phyloP scores from a whole-genome alignment of 2,797 vertebrate genomes.

The Arnoldichthys spilopterus region DNA sequence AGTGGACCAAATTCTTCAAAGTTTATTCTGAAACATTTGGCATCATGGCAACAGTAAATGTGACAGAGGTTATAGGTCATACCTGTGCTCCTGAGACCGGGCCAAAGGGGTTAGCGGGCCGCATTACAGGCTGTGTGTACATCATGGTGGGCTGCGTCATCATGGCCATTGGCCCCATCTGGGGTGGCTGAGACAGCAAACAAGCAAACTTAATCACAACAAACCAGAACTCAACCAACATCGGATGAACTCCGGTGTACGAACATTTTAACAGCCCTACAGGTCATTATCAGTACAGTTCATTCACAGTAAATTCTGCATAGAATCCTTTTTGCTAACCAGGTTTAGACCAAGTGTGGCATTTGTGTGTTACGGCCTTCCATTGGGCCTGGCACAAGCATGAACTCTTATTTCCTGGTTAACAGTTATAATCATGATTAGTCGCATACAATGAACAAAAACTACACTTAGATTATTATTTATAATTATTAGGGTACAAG shows the following conservation, averaged over 20 bases:
- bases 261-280: no score
- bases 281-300: no score
- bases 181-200: slow-evolving; percentile 77
- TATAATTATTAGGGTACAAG: no score
- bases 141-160: slow-evolving; percentile 95
- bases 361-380: no score
- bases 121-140: slow-evolving; percentile 93
- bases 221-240: not conserved
- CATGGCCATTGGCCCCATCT: slow-evolving; percentile 88
- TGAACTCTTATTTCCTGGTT: no score
- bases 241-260: not conserved
- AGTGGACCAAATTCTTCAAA: not conserved
- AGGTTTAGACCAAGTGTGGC: no score
- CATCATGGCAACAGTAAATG: not conserved
- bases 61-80: slow-evolving; percentile 22
- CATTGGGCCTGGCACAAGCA: no score
- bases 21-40: not conserved
- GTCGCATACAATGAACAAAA: no score
- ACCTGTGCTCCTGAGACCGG: slow-evolving; percentile 92
- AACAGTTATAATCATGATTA: no score
- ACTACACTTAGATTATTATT: no score
- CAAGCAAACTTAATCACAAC: not conserved
- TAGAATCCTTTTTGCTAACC: no score
- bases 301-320: no score
- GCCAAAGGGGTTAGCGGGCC: slow-evolving; percentile 92